Evolutionary conservation across 2,113 vertebrate genomes (phyloP).

Genomic region (Oreochromis aureus): DNA sequence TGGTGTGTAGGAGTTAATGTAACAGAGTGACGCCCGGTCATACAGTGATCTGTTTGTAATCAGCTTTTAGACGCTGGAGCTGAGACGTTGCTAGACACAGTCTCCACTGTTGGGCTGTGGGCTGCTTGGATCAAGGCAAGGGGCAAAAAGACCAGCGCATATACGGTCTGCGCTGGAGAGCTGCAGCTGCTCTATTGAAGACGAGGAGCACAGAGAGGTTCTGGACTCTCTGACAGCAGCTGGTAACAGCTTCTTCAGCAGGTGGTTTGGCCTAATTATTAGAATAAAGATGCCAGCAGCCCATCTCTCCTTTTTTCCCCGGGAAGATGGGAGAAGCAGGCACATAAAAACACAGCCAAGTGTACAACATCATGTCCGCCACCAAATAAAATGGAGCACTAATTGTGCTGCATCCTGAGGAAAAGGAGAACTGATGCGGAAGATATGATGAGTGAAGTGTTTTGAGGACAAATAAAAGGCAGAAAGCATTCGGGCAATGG

Average conservation of each 20-base stretch:
- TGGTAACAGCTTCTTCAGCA: constrained; percentile 58
- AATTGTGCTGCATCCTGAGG: constrained; percentile 34
- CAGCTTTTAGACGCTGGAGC: constrained; percentile 36
- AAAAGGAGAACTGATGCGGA: neutral
- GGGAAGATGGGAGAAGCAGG: constrained; percentile 7
- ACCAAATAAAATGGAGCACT: neutral
- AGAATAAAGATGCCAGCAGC: constrained; percentile 36
- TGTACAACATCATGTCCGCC: neutral
- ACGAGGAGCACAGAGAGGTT: constrained; percentile 25
- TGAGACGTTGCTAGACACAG: constrained; percentile 26
- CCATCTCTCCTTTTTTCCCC: neutral
- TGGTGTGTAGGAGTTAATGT: neutral
- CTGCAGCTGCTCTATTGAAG: constrained; percentile 58
- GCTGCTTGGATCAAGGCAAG: constrained; percentile 25
- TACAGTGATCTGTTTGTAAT: constrained; percentile 47
- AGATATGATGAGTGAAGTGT: neutral
- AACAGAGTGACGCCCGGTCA: constrained; percentile 19
- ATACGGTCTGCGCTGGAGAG: constrained; percentile 21
- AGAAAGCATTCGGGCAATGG: neutral
- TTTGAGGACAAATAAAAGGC: neutral
- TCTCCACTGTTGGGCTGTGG: constrained; percentile 12
- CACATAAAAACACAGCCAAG: neutral
- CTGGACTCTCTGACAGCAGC: constrained; percentile 48
- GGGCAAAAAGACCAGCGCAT: constrained; percentile 12
- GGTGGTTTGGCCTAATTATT: constrained; percentile 60